These are phyloP conservation scores for Psittacula cyanocephala DNA, from an alignment of 2,113 vertebrate genomes.

Conservation along the genomic window DNA sequence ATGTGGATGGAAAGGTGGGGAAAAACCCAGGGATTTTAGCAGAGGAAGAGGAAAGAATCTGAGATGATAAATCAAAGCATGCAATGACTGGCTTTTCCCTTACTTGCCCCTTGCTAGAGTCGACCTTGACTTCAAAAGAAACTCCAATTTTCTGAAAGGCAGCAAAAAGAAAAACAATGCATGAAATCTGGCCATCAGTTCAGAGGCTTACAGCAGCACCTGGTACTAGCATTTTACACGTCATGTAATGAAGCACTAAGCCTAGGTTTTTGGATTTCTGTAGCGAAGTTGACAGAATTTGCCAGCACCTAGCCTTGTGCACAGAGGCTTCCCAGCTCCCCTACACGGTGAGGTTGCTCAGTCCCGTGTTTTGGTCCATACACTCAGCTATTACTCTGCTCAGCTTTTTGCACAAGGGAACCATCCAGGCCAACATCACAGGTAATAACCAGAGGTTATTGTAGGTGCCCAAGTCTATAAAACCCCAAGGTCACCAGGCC, in stretches of 20 bases:
- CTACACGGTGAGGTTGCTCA: neutral
- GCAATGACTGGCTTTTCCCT: neutral
- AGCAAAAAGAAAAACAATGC: neutral
- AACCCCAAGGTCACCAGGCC: neutral
- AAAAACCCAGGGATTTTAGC: neutral
- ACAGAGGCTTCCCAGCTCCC: neutral
- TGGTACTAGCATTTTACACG: neutral
- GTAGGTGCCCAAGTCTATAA: neutral
- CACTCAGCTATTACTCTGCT: fast-evolving
- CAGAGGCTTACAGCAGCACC: neutral
- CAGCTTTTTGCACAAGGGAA: neutral
- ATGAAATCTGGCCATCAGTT: neutral
- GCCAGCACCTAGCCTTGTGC: neutral
- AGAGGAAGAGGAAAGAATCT: neutral
- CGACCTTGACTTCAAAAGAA: neutral
- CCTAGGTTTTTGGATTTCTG: neutral
- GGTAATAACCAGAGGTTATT: fast-evolving
- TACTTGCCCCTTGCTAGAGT: neutral
- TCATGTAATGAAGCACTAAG: neutral
- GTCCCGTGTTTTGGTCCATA: fast-evolving
- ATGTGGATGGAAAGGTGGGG: neutral
- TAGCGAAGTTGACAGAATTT: neutral
- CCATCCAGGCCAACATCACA: neutral
- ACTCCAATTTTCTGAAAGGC: neutral
- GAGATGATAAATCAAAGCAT: neutral